These are phyloP conservation scores for Octodon degus DNA, from an alignment of 2,113 vertebrate genomes.

Conservation along the genomic window DNA sequence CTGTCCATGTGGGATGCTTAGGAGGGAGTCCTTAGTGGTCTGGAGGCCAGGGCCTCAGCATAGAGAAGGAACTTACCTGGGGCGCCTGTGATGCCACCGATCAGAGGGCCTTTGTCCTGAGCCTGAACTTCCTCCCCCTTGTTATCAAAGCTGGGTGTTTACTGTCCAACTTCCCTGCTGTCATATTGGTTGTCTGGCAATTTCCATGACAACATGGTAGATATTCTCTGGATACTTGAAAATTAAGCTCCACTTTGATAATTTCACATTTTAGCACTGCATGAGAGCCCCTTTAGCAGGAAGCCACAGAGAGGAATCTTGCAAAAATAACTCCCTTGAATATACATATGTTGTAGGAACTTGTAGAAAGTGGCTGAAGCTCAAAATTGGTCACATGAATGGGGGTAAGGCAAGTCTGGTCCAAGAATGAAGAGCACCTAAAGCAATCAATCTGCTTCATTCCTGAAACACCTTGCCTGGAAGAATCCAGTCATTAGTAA, in stretches of 20 bases:
- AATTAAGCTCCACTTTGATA: not conserved
- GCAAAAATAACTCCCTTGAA: not conserved
- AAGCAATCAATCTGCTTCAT: too few relatives aligned
- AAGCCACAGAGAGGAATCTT: not conserved
- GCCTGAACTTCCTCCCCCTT: not conserved
- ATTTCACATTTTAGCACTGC: not conserved
- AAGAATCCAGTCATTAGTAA: too few relatives aligned
- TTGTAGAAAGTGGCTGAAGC: too few relatives aligned
- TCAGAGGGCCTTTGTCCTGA: not conserved
- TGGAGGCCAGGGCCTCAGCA: not conserved
- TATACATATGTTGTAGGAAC: not conserved
- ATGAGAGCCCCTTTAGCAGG: not conserved
- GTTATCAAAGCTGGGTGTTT: not conserved
- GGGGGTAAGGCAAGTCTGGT: too few relatives aligned
- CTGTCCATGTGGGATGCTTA: not conserved
- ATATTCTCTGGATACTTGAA: not conserved
- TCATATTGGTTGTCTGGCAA: not conserved
- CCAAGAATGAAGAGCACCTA: too few relatives aligned
- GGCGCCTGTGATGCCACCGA: not conserved
- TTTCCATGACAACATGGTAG: not conserved
- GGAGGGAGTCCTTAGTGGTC: not conserved
- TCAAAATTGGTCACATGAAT: too few relatives aligned
- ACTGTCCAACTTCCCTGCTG: not conserved
- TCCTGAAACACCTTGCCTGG: too few relatives aligned
- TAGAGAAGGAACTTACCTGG: not conserved